Conservation (phyloP, 2,888 invertebrate species). For the Clostera curtula region DNA sequence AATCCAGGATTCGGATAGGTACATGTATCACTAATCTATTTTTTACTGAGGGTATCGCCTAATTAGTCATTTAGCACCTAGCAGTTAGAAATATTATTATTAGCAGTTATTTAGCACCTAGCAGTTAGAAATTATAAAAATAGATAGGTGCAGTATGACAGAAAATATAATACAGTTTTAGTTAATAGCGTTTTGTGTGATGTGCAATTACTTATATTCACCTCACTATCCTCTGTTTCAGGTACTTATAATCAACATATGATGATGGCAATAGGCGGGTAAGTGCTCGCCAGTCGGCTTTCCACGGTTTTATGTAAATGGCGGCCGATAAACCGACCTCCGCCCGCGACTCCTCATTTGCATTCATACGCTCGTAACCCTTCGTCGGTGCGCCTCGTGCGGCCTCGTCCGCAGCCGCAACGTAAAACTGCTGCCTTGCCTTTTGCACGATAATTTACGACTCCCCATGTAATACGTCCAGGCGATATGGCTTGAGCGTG, state of each 20-base stretch:
- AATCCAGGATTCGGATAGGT: too few species aligned
- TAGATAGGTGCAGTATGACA: too few species aligned
- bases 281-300: conserved; percentile 49
- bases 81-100: too few species aligned
- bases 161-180: too few species aligned
- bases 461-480: conserved; percentile 66
- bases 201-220: conserved; percentile 19
- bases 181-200: conserved; percentile 5
- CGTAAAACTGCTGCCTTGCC: conserved; percentile 64
- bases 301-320: conserved; percentile 67
- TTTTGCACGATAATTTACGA: conserved; percentile 71
- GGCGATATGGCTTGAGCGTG: conserved; percentile 63
- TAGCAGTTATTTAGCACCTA: too few species aligned
- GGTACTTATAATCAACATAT: conserved; percentile 45
- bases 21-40: too few species aligned
- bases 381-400: conserved; percentile 57
- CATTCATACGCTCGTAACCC: conserved; percentile 75
- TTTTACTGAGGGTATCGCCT: too few species aligned
- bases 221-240: conserved; percentile 30
- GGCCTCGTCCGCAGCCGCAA: conserved; percentile 43
- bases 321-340: conserved; percentile 61
- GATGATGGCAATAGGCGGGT: conserved; percentile 44
- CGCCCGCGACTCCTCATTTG: conserved; percentile 64
- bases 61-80: too few species aligned
- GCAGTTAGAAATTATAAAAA: too few species aligned